Conservation (phyloP, 2,888 invertebrate genomes). For the Eudasyphora cyanicolor region DNA sequence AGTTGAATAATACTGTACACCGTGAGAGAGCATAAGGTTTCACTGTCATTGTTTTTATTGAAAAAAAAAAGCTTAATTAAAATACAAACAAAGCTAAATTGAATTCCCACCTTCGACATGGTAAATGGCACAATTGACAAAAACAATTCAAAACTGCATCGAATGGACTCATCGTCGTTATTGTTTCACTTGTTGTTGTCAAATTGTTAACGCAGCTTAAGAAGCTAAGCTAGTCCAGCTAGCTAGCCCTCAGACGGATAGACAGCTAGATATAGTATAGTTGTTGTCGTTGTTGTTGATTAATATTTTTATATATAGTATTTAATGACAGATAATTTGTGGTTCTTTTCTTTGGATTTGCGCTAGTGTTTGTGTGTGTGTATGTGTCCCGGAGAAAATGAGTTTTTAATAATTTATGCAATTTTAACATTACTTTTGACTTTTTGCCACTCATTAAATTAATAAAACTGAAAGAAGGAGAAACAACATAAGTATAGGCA, state of each 20-base stretch:
- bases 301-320: slow-evolving; percentile 34
- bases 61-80: slow-evolving; percentile 16
- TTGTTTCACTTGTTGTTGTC: slow-evolving; percentile 21
- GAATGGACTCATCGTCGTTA: slow-evolving; percentile 68
- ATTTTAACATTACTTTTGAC: not conserved
- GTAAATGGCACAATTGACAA: slow-evolving; percentile 70
- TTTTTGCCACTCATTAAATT: not conserved
- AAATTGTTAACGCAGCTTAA: slow-evolving; percentile 24
- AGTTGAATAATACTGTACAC: no score
- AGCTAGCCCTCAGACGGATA: no score
- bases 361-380: not conserved
- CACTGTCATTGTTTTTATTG: not conserved
- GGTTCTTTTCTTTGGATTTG: not conserved
- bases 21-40: no score
- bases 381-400: not conserved
- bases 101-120: slow-evolving; percentile 71
- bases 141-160: slow-evolving; percentile 72
- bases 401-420: not conserved
- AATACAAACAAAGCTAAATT: slow-evolving; percentile 40
- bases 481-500: not conserved
- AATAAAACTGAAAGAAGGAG: not conserved
- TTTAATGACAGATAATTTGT: slow-evolving; percentile 32
- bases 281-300: not conserved
- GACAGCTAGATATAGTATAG: not conserved
- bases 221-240: not conserved